A percentile compares a stretch with the other conserved stretches of the same genome.
Evolutionary conservation across 2,113 vertebrate species (phyloP).

Genomic region (Myxocyprinus asiaticus): DNA sequence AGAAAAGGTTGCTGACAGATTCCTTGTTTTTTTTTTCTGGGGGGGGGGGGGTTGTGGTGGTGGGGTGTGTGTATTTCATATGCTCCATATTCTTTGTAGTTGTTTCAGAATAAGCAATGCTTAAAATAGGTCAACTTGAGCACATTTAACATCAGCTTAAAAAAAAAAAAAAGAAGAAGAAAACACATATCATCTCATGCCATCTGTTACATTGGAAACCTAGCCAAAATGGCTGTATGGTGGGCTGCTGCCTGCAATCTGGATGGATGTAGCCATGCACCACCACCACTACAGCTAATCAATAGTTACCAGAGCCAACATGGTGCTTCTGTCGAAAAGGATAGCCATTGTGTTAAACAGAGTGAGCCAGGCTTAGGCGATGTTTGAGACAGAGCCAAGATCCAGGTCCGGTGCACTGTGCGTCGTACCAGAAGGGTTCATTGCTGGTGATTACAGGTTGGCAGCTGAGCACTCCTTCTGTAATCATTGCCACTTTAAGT

Average conservation of each 20-base stretch:
- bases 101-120: not conserved
- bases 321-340: slow-evolving; percentile 42
- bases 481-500: slow-evolving; percentile 30
- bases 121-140: slow-evolving; percentile 14
- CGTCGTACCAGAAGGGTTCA: slow-evolving; percentile 4
- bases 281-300: slow-evolving; percentile 50
- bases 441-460: slow-evolving; percentile 34
- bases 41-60: not conserved
- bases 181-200: slow-evolving; percentile 37
- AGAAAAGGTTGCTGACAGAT: not conserved
- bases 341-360: slow-evolving; percentile 27
- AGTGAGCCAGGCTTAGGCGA: slow-evolving; percentile 15
- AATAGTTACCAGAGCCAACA: slow-evolving; percentile 56
- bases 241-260: slow-evolving; percentile 56
- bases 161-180: not conserved
- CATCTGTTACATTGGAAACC: slow-evolving; percentile 66
- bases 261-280: slow-evolving; percentile 56
- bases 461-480: slow-evolving; percentile 18
- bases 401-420: not conserved
- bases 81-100: not conserved
- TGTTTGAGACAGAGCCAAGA: slow-evolving; percentile 31
- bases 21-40: not conserved
- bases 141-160: slow-evolving; percentile 59
- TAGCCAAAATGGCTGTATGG: slow-evolving; percentile 62
- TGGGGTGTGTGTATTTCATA: not conserved